Conservation (phyloP, 2,888 invertebrate genomes). For the Drosophila rubida region DNA sequence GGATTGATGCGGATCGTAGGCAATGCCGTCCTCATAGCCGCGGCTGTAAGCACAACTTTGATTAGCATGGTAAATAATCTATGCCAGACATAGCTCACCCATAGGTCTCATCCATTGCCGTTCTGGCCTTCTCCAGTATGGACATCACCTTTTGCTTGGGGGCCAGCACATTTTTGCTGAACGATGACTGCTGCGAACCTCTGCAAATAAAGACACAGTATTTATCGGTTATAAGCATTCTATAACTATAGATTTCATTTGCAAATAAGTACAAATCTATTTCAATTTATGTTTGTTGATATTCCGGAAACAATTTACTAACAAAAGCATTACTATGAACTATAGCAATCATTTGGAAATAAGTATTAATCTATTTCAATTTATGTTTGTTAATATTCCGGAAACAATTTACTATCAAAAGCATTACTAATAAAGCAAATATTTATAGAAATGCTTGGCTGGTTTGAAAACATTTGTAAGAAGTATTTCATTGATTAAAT, state of each 20-base stretch:
- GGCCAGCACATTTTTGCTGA: constrained; percentile 87
- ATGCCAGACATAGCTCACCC: constrained; percentile 86
- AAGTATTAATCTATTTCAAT: too few species aligned
- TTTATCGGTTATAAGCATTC: too few species aligned
- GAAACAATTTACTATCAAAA: too few species aligned
- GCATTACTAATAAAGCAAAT: too few species aligned
- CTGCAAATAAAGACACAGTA: constrained; percentile 37
- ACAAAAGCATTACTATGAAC: too few species aligned
- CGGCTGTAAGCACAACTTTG: constrained; percentile 60
- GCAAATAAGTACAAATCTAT: neutral
- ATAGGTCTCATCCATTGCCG: constrained; percentile 92
- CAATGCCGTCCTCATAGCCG: constrained; percentile 82
- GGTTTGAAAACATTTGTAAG: too few species aligned
- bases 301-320: too few species aligned
- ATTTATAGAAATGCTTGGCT: too few species aligned
- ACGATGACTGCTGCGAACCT: constrained; percentile 75
- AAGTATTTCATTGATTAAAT: too few species aligned
- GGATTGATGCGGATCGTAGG: constrained; percentile 82
- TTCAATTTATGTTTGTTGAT: too few species aligned
- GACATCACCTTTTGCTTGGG: constrained; percentile 93
- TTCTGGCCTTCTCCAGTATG: constrained; percentile 92
- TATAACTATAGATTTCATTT: neutral
- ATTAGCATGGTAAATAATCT: neutral
- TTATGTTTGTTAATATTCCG: too few species aligned
- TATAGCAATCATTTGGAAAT: neutral